A percentile compares a stretch with the other conserved stretches of the same genome.
These are phyloP conservation scores for Eolophus roseicapilla DNA, from an alignment of 2,113 vertebrate species.

Conservation along the genomic window DNA sequence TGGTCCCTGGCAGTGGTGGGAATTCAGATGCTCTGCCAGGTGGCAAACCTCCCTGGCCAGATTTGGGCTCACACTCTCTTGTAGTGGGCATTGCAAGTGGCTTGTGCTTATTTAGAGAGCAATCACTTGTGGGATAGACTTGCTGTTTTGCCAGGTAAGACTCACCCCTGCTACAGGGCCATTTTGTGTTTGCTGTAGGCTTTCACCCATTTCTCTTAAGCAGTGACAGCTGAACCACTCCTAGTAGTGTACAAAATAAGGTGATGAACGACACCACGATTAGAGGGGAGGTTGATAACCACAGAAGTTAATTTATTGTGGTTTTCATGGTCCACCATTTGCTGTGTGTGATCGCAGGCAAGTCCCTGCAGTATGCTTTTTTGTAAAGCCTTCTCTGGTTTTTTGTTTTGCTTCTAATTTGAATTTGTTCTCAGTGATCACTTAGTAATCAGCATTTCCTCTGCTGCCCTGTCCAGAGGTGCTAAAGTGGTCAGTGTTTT, in stretches of 20 bases:
- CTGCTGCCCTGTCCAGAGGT: neutral
- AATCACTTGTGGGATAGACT: neutral
- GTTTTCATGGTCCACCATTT: neutral
- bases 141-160: neutral
- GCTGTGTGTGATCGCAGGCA: neutral
- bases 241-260: neutral
- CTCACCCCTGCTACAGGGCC: neutral
- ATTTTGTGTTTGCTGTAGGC: neutral
- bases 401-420: neutral
- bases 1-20: neutral
- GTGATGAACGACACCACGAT: neutral
- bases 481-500: neutral
- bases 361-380: neutral
- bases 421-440: neutral
- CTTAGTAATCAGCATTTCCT: neutral
- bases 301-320: neutral
- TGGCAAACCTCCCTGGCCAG: neutral
- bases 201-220: neutral
- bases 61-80: neutral
- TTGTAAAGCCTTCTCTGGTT: neutral
- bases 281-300: neutral
- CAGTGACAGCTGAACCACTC: neutral
- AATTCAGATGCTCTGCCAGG: neutral
- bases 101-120: neutral
- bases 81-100: neutral